Percentiles rank a stretch among this genome's conserved stretches.
phyloP scores from a whole-genome alignment of 2,888 invertebrate genomes.

The Platycnemis pennipes region DNA sequence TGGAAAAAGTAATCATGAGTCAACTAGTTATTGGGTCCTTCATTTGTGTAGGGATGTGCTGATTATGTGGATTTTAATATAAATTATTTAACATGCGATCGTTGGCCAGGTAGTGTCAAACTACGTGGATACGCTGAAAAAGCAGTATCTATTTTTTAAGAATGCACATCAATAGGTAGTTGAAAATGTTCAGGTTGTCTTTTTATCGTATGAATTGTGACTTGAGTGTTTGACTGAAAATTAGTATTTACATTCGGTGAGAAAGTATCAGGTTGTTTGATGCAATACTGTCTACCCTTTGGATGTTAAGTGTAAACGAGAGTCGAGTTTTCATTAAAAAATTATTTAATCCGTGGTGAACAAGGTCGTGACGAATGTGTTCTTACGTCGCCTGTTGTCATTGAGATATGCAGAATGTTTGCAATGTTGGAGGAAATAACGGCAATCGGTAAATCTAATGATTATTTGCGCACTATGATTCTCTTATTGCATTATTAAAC shows the following conservation, averaged over 20 bases:
- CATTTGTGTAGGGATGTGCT: slow-evolving; percentile 32
- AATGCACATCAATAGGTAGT: slow-evolving; percentile 13
- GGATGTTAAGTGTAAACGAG: background rate
- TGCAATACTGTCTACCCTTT: background rate
- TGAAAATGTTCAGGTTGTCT: background rate
- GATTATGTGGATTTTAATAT: slow-evolving; percentile 23
- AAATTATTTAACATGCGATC: slow-evolving; percentile 1
- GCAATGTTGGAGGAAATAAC: background rate
- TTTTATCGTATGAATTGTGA: slow-evolving; percentile 18
- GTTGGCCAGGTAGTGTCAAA: background rate
- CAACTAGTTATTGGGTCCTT: slow-evolving; percentile 46
- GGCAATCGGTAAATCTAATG: background rate
- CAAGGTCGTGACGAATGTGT: slow-evolving; percentile 57
- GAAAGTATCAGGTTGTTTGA: background rate
- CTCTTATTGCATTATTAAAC: background rate
- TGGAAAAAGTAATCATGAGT: slow-evolving; percentile 60
- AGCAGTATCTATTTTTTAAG: background rate
- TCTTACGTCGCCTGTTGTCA: slow-evolving; percentile 37
- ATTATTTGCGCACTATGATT: background rate
- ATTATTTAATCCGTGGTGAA: background rate
- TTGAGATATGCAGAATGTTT: background rate
- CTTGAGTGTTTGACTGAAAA: background rate
- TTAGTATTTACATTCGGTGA: background rate
- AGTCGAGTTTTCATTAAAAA: background rate
- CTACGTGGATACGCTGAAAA: background rate